These are phyloP conservation scores for Melitaea cinxia DNA, from an alignment of 1,140 invertebrate genomes.

Conservation along the genomic window DNA sequence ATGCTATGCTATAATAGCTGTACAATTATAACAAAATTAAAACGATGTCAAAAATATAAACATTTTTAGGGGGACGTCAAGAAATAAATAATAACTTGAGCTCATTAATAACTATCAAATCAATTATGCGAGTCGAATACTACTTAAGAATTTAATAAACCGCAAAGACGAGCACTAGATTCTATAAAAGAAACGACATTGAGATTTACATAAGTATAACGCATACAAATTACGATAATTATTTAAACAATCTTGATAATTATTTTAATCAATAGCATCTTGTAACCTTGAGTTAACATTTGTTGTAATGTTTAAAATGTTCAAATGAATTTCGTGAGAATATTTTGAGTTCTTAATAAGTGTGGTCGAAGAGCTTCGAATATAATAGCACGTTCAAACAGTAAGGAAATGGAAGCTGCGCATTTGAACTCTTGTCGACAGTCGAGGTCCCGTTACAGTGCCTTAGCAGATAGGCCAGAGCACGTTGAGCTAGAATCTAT, in stretches of 20 bases:
- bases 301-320: conserved; percentile 6
- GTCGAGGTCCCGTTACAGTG: conserved; percentile 46
- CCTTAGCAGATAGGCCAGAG: conserved; percentile 42
- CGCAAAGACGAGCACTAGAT: background rate
- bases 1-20: no score
- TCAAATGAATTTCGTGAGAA: conserved; percentile 21
- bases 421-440: conserved; percentile 43
- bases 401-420: conserved; percentile 41
- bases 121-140: background rate
- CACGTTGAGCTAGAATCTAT: conserved; percentile 33
- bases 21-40: no score
- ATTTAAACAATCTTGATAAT: conserved; percentile 18
- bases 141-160: background rate
- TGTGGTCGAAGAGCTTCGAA: conserved; percentile 14
- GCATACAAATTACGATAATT: background rate
- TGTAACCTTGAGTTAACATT: conserved; percentile 19
- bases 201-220: background rate
- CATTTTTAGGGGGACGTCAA: no score
- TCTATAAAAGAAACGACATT: conserved; percentile 1
- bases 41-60: background rate
- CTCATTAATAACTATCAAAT: no score
- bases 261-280: background rate
- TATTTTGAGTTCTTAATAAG: conserved; percentile 7
- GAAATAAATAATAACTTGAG: no score
- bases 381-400: conserved; percentile 21